Conservation (phyloP, 2,888 invertebrate genomes). For the Chironomus tentans region DNA sequence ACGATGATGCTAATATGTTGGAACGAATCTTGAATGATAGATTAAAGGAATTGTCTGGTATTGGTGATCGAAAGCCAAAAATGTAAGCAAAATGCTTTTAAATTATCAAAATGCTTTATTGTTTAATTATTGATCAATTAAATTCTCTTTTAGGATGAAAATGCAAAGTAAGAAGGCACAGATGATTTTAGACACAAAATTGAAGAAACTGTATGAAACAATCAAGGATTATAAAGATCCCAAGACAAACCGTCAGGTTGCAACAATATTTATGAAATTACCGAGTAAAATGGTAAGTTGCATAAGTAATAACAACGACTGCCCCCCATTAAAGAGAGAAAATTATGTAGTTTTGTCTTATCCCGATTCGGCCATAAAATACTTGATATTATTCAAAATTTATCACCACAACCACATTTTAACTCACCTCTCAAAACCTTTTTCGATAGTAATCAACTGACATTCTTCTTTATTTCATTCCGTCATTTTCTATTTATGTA, state of each 20-base stretch:
- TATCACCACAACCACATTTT: conserved; percentile 5
- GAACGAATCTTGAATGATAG: conserved; percentile 78
- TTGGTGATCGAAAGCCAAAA: conserved; percentile 42
- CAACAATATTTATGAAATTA: conserved; percentile 87
- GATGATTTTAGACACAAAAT: conserved; percentile 57
- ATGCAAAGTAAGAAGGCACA: conserved; percentile 45
- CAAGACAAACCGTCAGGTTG: conserved; percentile 79
- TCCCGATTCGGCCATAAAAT: neutral
- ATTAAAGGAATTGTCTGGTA: conserved; percentile 61
- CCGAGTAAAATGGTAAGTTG: conserved; percentile 69
- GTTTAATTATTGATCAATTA: neutral
- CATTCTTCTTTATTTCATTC: neutral
- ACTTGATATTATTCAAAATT: neutral
- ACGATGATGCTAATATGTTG: conserved; percentile 83
- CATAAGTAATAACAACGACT: neutral
- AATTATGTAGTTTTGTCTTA: neutral
- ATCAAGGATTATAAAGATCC: conserved; percentile 81
- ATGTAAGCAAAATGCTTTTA: conserved; percentile 35
- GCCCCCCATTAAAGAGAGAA: neutral
- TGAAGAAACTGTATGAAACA: conserved; percentile 78
- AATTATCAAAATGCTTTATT: conserved; percentile 23
- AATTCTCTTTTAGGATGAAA: conserved; percentile 36
- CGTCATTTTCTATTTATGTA: neutral
- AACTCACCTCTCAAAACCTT: too few relatives aligned
- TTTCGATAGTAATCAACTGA: neutral